These are phyloP conservation scores for Hydrotaea diabolus DNA, from an alignment of 2,888 invertebrate species.

Conservation along the genomic window DNA sequence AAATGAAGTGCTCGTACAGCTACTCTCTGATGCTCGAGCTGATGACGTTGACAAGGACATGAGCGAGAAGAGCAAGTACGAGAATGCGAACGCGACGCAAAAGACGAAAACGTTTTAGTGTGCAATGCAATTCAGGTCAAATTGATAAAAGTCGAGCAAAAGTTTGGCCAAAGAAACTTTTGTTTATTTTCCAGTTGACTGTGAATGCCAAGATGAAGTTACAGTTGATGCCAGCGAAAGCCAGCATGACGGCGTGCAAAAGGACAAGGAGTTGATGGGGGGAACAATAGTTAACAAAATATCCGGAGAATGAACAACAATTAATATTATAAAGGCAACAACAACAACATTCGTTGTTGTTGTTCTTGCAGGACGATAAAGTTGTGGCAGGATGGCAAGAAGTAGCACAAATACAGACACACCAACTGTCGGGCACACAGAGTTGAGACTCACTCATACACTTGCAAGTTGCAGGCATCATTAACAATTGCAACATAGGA, in stretches of 20 bases:
- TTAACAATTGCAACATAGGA: background rate
- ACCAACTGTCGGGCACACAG: too few species aligned
- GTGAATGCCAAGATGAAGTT: conserved; percentile 32
- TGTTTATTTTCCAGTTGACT: conserved; percentile 43
- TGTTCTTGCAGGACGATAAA: background rate
- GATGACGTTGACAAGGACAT: background rate
- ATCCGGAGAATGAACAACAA: conserved; percentile 36
- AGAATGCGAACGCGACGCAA: background rate
- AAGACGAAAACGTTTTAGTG: background rate
- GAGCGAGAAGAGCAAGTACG: background rate
- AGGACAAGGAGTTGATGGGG: conserved; percentile 15
- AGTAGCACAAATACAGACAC: background rate
- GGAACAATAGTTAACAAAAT: conserved; percentile 25
- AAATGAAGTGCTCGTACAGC: conserved; percentile 26
- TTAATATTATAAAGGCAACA: conserved; percentile 23
- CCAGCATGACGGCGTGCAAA: background rate
- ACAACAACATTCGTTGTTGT: background rate
- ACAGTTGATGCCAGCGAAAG: background rate
- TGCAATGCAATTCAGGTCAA: conserved; percentile 61
- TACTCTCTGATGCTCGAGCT: background rate
- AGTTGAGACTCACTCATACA: background rate
- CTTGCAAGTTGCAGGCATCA: background rate
- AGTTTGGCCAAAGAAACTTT: conserved; percentile 36
- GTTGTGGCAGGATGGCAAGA: background rate
- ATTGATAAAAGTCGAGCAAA: conserved; percentile 62